Conservation (phyloP, 2,113 vertebrate genomes). For the Cyprinodon brontotheroides region DNA sequence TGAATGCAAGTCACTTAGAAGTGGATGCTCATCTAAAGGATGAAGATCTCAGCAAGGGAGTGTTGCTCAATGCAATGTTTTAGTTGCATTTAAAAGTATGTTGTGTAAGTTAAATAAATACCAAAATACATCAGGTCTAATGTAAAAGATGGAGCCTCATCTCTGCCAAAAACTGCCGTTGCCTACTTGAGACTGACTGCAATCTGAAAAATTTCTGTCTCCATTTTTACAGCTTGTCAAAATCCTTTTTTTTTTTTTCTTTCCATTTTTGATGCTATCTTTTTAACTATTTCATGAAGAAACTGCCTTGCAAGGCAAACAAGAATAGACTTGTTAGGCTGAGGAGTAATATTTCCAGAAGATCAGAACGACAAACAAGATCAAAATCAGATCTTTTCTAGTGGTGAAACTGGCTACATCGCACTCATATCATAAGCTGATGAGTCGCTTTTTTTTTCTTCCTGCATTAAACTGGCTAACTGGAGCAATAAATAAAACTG, state of each 20-base stretch:
- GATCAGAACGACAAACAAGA: fast-evolving
- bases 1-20: constrained; percentile 44
- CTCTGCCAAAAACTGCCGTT: constrained; percentile 10
- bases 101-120: neutral
- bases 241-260: neutral
- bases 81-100: neutral
- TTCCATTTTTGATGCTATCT: neutral
- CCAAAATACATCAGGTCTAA: neutral
- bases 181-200: constrained; percentile 13
- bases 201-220: constrained; percentile 12
- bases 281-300: constrained; percentile 4
- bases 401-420: neutral
- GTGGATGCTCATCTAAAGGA: constrained; percentile 17
- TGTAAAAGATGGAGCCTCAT: constrained; percentile 2
- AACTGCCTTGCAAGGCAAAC: neutral
- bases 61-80: constrained; percentile 13
- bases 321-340: neutral
- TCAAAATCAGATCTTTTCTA: neutral
- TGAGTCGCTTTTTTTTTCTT: neutral
- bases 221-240: neutral
- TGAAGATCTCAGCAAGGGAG: constrained; percentile 19
- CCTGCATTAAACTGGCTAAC: constrained; percentile 15
- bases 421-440: neutral
- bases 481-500: neutral
- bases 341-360: neutral